Percentiles rank a stretch among this genome's conserved stretches.
phyloP scores from a whole-genome alignment of 2,113 vertebrate species.

The Catharus minimus region DNA sequence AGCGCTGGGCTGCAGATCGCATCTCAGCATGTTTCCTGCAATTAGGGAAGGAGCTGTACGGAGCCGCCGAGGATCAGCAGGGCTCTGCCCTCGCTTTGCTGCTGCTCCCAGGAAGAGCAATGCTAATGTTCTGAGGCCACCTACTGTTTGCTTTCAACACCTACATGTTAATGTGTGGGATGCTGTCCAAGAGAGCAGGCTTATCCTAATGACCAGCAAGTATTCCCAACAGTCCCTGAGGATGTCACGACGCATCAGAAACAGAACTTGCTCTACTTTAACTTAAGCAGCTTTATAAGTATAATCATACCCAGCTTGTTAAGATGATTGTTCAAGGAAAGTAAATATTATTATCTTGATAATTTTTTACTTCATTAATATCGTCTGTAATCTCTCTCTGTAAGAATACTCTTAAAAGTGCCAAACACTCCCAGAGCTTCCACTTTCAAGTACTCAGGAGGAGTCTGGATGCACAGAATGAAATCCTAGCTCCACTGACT shows the following conservation, averaged over 20 bases:
- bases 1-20: neutral
- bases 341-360: neutral
- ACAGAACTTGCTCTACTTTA: neutral
- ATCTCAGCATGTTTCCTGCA: neutral
- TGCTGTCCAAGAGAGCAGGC: neutral
- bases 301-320: neutral
- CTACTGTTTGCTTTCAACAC: slow-evolving; percentile 52
- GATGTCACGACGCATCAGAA: neutral
- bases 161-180: neutral
- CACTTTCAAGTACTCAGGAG: slow-evolving; percentile 16
- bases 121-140: slow-evolving; percentile 62
- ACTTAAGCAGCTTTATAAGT: neutral
- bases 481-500: slow-evolving; percentile 24
- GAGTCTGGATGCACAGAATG: neutral
- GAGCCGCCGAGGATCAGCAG: neutral
- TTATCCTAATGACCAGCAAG: neutral
- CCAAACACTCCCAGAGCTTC: neutral
- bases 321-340: neutral
- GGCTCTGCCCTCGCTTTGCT: neutral
- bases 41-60: neutral
- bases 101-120: neutral
- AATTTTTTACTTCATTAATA: neutral
- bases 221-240: neutral
- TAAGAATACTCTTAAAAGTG: neutral
- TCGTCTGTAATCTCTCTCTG: neutral